These are phyloP conservation scores for Lichenostomus cassidix DNA, from an alignment of 2,113 vertebrate species.

Conservation along the genomic window DNA sequence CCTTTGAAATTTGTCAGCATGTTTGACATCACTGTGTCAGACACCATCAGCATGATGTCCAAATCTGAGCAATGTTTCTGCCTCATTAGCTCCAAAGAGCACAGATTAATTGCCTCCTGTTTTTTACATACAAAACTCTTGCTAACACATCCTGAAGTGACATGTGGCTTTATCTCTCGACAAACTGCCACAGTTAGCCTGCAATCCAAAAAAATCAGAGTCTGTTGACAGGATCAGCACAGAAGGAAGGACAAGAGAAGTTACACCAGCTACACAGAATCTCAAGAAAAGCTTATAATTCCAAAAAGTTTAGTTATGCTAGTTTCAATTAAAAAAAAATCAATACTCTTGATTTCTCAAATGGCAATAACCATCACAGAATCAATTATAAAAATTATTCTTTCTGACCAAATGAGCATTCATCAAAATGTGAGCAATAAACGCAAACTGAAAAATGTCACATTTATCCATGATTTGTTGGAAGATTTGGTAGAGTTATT, in stretches of 20 bases:
- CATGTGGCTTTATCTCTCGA: background rate
- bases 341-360: background rate
- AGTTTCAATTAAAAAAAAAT: background rate
- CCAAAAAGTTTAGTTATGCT: background rate
- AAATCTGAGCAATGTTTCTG: background rate
- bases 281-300: background rate
- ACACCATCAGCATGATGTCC: background rate
- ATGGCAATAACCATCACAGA: background rate
- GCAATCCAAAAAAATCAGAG: background rate
- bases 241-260: background rate
- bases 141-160: background rate
- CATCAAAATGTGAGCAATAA: background rate
- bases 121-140: background rate
- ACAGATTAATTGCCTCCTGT: constrained; percentile 18
- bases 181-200: background rate
- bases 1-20: background rate
- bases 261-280: background rate
- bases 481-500: background rate
- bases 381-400: background rate
- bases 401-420: background rate
- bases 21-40: background rate
- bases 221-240: background rate
- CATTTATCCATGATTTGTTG: background rate
- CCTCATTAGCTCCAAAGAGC: constrained; percentile 7
- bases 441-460: background rate